Evolutionary conservation across 2,113 vertebrate genomes (phyloP).

Genomic region (Hippoglossus stenolepis): DNA sequence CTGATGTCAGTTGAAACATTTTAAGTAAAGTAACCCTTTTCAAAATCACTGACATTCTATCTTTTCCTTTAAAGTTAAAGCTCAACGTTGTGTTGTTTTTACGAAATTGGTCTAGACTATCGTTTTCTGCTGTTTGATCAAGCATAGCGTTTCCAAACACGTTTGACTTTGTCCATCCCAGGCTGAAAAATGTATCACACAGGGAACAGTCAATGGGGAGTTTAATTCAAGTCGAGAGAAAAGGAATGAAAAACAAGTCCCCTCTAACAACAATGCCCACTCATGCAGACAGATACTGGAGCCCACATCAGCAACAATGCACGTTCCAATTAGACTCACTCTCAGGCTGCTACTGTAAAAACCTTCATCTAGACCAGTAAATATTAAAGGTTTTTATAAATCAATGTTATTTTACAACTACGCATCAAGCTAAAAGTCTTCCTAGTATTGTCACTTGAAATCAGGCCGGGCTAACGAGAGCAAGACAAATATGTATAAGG

Average conservation of each 20-base stretch:
- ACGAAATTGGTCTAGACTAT: not conserved
- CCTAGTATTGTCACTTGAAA: no score
- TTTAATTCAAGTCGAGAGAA: not conserved
- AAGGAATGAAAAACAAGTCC: not conserved
- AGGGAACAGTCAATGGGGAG: not conserved
- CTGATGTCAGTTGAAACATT: no score
- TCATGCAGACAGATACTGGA: not conserved
- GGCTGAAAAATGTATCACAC: not conserved
- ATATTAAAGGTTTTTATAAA: not conserved
- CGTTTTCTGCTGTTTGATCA: not conserved
- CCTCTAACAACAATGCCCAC: slow-evolving; percentile 11
- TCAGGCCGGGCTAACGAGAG: no score
- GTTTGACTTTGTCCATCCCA: not conserved
- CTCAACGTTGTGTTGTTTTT: not conserved
- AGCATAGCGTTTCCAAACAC: not conserved
- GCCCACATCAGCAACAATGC: slow-evolving; percentile 11
- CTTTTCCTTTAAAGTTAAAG: not conserved
- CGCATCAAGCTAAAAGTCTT: not conserved
- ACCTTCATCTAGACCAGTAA: not conserved
- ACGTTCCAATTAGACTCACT: not conserved
- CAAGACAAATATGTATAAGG: no score
- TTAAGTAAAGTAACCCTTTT: no score
- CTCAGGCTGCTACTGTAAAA: not conserved
- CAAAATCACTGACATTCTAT: not conserved
- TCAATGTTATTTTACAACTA: not conserved